Base-by-base conservation (phyloP, 1,140 invertebrate species). In the Vollenhovia emeryi region DNA sequence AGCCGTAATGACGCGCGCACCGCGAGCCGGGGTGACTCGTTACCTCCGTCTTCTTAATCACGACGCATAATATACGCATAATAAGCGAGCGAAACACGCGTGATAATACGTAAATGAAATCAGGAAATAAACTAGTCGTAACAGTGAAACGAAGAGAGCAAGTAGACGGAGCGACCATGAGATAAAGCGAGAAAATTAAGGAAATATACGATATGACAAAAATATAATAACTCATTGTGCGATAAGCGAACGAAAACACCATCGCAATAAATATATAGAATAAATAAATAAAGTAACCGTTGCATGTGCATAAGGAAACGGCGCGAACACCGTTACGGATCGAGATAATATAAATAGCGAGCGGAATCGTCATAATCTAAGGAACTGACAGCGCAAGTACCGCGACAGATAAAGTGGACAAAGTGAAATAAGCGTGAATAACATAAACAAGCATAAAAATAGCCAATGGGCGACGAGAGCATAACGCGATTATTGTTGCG, bases 31-130 rank as follows among this genome's bases (percentile, higher is more conserved):
- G 30, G 78, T 30, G 36, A 82, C 78, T 82, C 78, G 78, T 82
- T 82, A 82, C 52, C 27, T 82, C 78, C 66, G 30, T 71, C 66
- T 57, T 82, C 50, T 73, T 82, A 82, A 82, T 82, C 78, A 71
- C 78, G 50, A 15, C 27, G 50, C 64, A 73, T 82, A 71, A 82
- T 71, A 71, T 80, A 80, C 36, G 48, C 64, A 57, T 73, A 45
- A 82, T 82, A 82, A 82, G 24, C 50, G 50, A 21, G 7, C 66
- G 24, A 71, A 71, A 57, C 55, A 73, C n/a, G 33, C 18, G 40
- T 21, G 15, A 62, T 76, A 62, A 76, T 76, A 43, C 36, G 24
- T 43, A 45, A n/a, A 27, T 21, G 24, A 45, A 71, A 52, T 71
- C 68, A 18, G 33, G 52, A 75, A 75, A 74, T 57, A 74, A 74